These are phyloP conservation scores for Numida meleagris DNA, from an alignment of 2,113 vertebrate species.

Conservation along the genomic window DNA sequence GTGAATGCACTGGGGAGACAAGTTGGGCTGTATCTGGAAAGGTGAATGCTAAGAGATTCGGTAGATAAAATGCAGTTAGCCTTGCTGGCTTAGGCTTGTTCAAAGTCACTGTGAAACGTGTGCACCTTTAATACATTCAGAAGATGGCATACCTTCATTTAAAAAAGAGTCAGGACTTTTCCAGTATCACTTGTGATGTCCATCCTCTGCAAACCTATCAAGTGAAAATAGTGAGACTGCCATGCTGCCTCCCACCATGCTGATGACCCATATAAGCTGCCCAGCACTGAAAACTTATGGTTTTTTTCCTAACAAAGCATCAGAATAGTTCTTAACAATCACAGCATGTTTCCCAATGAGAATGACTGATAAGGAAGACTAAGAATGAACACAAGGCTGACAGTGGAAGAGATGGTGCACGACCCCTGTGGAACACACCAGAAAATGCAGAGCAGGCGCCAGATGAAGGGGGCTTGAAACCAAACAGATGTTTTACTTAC, in stretches of 20 bases:
- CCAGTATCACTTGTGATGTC: neutral
- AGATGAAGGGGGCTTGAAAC: neutral
- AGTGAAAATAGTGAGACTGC: neutral
- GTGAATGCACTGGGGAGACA: neutral
- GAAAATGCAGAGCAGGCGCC: neutral
- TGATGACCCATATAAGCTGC: neutral
- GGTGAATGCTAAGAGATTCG: neutral
- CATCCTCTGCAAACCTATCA: neutral
- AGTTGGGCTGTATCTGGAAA: neutral
- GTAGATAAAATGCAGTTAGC: neutral
- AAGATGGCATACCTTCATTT: neutral
- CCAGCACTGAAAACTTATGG: neutral
- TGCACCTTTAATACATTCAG: neutral
- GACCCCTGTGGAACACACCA: neutral
- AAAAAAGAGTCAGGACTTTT: neutral
- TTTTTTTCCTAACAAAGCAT: neutral
- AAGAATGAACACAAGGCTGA: neutral
- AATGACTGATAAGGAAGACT: neutral
- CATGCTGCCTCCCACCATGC: neutral
- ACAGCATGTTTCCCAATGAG: fast-evolving
- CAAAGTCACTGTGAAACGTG: neutral
- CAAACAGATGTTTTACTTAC: neutral
- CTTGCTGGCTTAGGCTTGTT: neutral
- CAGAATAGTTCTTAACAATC: neutral
- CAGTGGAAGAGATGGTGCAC: neutral